Percentiles rank a stretch among this genome's conserved stretches.
phyloP scores from a whole-genome alignment of 37 sponge, comb jelly and placozoan species.

The Aphrocallistes beatrix region DNA sequence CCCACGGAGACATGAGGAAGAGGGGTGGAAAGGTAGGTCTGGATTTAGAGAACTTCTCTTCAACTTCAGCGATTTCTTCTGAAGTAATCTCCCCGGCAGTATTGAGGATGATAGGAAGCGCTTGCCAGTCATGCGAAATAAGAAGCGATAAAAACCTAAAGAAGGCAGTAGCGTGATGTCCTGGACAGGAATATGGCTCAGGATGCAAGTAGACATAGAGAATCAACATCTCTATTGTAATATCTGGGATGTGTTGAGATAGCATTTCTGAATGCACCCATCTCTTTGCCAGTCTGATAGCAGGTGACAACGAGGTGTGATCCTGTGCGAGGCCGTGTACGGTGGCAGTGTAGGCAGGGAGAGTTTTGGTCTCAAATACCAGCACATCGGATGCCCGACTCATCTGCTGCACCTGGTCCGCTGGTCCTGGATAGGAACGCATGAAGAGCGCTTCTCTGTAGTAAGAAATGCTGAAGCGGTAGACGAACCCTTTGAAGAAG shows the following conservation, averaged over 20 bases:
- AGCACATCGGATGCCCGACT: background rate
- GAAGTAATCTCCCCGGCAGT: background rate
- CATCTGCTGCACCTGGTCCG: background rate
- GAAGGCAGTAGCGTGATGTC: slow-evolving; percentile 47
- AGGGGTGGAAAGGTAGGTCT: slow-evolving; percentile 51
- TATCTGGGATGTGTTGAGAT: slow-evolving; percentile 67
- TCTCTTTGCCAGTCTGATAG: slow-evolving; percentile 64
- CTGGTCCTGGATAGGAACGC: background rate
- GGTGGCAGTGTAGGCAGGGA: background rate
- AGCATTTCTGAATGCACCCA: slow-evolving; percentile 81
- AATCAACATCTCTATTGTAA: slow-evolving; percentile 75
- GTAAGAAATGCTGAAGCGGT: slow-evolving; percentile 51
- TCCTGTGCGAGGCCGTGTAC: slow-evolving; percentile 42
- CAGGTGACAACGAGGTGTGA: slow-evolving; percentile 48
- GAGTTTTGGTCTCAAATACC: background rate
- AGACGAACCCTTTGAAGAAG: slow-evolving; percentile 56
- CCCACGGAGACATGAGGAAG: slow-evolving; percentile 54
- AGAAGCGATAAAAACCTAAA: slow-evolving; percentile 74
- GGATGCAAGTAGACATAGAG: slow-evolving; percentile 59
- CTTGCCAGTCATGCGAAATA: slow-evolving; percentile 53
- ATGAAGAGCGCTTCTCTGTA: slow-evolving; percentile 25
- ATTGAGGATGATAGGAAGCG: slow-evolving; percentile 72
- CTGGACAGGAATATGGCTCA: slow-evolving; percentile 47
- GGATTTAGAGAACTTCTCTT: slow-evolving; percentile 21
- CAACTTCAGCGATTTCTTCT: slow-evolving; percentile 32